Percentiles rank a stretch among this genome's conserved stretches.
Conservation (phyloP, 2,113 vertebrate species). For the Aplodontia rufa region DNA sequence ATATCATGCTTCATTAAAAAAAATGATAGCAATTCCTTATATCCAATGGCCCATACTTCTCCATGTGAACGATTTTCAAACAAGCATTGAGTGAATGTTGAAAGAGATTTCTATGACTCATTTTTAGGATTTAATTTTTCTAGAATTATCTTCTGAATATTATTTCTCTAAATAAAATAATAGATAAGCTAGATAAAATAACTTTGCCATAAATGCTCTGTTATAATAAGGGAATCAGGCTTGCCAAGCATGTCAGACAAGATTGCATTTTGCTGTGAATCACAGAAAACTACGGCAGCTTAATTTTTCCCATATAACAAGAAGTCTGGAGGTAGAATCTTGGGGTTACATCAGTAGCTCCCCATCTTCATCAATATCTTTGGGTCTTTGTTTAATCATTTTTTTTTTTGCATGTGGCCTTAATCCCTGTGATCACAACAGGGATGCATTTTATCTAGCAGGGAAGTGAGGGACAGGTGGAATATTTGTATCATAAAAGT, state of each 20-base stretch:
- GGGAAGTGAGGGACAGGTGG: not conserved
- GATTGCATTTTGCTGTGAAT: not conserved
- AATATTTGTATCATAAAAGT: not conserved
- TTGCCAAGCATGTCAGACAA: not conserved
- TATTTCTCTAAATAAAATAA: not conserved
- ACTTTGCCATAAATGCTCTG: not conserved
- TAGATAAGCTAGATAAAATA: too few species aligned
- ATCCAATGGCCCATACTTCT: not conserved
- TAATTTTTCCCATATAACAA: not conserved
- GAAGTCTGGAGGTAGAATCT: not conserved
- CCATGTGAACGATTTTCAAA: not conserved
- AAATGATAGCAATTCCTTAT: not conserved
- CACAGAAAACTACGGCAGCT: not conserved
- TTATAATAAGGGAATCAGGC: not conserved
- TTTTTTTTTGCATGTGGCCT: not conserved
- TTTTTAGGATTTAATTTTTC: slow-evolving; percentile 27
- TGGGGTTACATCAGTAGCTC: not conserved
- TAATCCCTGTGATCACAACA: not conserved
- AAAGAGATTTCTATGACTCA: not conserved
- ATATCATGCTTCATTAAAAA: not conserved
- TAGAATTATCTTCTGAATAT: slow-evolving; percentile 10
- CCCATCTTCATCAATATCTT: not conserved
- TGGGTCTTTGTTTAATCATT: not conserved
- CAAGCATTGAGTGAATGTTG: not conserved
- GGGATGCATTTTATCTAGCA: not conserved